Percentiles rank a stretch among this genome's conserved stretches.
Conservation (phyloP, 2,113 vertebrate genomes). For the Eira barbara region DNA sequence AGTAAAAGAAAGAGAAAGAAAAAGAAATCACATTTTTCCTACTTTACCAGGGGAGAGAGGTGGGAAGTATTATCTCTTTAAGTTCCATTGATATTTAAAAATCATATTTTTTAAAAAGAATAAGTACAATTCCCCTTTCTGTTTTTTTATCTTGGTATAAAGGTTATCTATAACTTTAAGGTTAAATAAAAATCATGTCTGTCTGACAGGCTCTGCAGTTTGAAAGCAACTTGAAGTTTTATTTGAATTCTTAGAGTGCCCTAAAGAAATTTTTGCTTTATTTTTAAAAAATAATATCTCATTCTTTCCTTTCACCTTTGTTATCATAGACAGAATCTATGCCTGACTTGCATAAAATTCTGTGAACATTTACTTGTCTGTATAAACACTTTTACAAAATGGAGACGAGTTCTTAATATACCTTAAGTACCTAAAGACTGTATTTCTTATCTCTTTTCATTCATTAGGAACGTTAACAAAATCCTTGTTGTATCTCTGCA, state of each 20-base stretch:
- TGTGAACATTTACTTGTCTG: not conserved
- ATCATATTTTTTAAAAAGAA: conserved; percentile 36
- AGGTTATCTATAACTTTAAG: conserved; percentile 61
- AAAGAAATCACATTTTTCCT: conserved; percentile 11
- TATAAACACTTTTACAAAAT: not conserved
- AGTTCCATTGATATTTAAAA: conserved; percentile 32
- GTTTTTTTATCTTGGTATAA: conserved; percentile 56
- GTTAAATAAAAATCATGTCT: conserved; percentile 43
- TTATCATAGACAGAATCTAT: not conserved
- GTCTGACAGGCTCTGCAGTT: conserved; percentile 17
- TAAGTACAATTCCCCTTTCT: conserved; percentile 46
- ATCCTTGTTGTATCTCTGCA: not conserved
- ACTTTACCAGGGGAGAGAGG: conserved; percentile 42
- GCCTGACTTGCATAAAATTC: conserved; percentile 49
- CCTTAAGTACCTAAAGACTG: not conserved
- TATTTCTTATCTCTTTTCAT: not conserved
- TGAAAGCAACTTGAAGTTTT: conserved; percentile 63
- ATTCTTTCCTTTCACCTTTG: conserved; percentile 27
- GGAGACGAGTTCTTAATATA: not conserved
- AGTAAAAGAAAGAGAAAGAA: not conserved
- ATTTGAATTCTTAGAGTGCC: conserved; percentile 53
- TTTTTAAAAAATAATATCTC: not conserved
- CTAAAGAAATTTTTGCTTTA: conserved; percentile 63
- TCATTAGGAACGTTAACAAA: not conserved
- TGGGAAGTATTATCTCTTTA: conserved; percentile 27